Conservation (phyloP, 2,888 invertebrate genomes). For the Cosmia trapezina region DNA sequence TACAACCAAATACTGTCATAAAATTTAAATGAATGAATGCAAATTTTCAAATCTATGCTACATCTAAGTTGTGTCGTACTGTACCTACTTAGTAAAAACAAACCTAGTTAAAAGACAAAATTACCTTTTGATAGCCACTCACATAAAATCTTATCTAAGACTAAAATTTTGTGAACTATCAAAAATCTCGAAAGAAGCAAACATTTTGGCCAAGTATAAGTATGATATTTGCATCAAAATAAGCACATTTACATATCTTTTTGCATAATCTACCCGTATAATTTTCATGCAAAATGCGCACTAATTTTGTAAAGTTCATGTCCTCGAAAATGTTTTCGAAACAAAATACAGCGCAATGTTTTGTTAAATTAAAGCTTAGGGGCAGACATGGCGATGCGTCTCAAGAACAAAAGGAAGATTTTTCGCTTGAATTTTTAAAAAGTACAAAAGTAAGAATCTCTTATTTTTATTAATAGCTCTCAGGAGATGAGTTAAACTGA, state of each 20-base stretch:
- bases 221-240: constrained; percentile 35
- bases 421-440: constrained; percentile 28
- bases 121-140: background rate
- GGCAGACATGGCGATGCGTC: constrained; percentile 26
- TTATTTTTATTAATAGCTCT: constrained; percentile 55
- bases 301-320: constrained; percentile 47
- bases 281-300: constrained; percentile 44
- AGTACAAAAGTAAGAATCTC: constrained; percentile 26
- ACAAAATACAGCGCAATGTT: constrained; percentile 52
- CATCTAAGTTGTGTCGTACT: background rate
- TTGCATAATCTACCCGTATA: constrained; percentile 37
- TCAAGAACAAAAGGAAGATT: constrained; percentile 31
- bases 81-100: background rate
- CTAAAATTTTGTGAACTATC: constrained; percentile 24
- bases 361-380: constrained; percentile 57
- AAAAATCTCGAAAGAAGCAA: constrained; percentile 25
- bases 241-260: constrained; percentile 40
- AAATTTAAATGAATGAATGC: too few species aligned
- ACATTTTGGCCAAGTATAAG: background rate
- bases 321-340: constrained; percentile 44
- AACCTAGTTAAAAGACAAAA: background rate
- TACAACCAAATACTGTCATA: too few species aligned
- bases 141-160: constrained; percentile 21
- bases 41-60: too few species aligned
- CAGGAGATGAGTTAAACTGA: constrained; percentile 49